These are phyloP conservation scores for Sebastes cheni DNA, from an alignment of 2,797 vertebrate genomes.

Conservation along the genomic window DNA sequence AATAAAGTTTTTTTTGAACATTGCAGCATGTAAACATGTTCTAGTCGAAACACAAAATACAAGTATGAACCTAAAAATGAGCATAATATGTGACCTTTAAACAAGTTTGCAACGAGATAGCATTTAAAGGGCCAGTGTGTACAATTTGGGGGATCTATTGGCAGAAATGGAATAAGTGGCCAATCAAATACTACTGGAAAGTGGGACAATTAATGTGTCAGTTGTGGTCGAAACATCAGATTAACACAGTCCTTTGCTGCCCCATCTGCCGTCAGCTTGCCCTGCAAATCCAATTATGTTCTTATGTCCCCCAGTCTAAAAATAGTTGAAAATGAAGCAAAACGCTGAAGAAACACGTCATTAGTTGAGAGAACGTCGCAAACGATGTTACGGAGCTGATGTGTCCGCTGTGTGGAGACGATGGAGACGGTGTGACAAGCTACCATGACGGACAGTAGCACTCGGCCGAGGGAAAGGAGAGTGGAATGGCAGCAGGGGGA, in stretches of 20 bases:
- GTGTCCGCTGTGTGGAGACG: constrained; percentile 7
- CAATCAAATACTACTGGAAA: constrained; percentile 12
- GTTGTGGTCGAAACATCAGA: constrained; percentile 64
- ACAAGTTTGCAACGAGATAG: background rate
- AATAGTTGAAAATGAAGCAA: constrained; percentile 78
- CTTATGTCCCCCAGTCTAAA: constrained; percentile 79
- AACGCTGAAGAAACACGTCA: constrained; percentile 57
- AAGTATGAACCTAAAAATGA: too few species aligned
- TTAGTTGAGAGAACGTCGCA: constrained; percentile 34
- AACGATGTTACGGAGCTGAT: constrained; percentile 66
- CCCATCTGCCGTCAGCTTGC: constrained; percentile 72
- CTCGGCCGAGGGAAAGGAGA: constrained; percentile 33
- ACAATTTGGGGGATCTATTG: background rate
- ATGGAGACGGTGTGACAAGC: constrained; percentile 21
- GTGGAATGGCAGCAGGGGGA: constrained; percentile 37
- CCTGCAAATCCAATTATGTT: constrained; percentile 83
- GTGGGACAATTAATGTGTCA: constrained; percentile 52
- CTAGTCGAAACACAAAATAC: too few species aligned
- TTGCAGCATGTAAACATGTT: too few species aligned
- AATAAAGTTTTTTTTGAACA: too few species aligned
- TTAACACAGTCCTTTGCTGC: constrained; percentile 71
- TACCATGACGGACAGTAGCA: constrained; percentile 36
- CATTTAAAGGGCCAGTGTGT: background rate
- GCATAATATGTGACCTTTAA: background rate
- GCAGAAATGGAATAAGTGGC: background rate